Base-by-base conservation (phyloP, 2,113 vertebrate genomes). In the Sturnira hondurensis region DNA sequence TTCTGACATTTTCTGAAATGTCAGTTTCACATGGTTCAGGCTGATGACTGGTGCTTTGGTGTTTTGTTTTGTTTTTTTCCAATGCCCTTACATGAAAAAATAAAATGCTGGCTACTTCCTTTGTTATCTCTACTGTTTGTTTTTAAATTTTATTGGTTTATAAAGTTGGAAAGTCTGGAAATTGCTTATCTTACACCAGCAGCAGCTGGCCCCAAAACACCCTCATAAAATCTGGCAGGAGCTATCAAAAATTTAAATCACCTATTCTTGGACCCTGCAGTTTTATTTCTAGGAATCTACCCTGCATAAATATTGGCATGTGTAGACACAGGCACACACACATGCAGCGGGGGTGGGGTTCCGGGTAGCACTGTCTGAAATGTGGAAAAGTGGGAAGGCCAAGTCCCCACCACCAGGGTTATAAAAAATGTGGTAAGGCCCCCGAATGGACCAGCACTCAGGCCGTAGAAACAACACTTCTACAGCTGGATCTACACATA, bases 71-170 rank as follows among this genome's bases (percentile, higher is more conserved):
- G 43, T 50, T 41, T 28, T 41, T 19, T 83, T 5, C 14, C 26
- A 81, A 82, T 43, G 13, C 61, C 58, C 68, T 78, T 68, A 82
- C 16, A 13, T 16, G 5, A 50, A 76, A 88, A 95, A 88, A 89
- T 38, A 94, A 92, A 96, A 86, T 85, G 52, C 41, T 95, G 94
- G 41, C 15, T 71, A 68, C 50, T 84, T 96, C 88, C 38, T 94
- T 93, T n/a, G 58, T 88, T 88, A 91, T 61, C 74, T 43, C 31
- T 7, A 71, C 61, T 52, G 45, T 90, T 83, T 86, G 17, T 68
- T 63, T 63, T 84, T 67, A 93, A 31, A 86, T 92, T 93, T 96
- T 87, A 93, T 89, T 97, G 70, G 61, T 89, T 95, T 96, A 93
- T 96, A 81, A 96, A 97, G 65, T 58, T 68, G 88, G 54, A 73